Evolutionary conservation across 1,140 invertebrate genomes (phyloP).

Genomic region (Solenopsis invicta): DNA sequence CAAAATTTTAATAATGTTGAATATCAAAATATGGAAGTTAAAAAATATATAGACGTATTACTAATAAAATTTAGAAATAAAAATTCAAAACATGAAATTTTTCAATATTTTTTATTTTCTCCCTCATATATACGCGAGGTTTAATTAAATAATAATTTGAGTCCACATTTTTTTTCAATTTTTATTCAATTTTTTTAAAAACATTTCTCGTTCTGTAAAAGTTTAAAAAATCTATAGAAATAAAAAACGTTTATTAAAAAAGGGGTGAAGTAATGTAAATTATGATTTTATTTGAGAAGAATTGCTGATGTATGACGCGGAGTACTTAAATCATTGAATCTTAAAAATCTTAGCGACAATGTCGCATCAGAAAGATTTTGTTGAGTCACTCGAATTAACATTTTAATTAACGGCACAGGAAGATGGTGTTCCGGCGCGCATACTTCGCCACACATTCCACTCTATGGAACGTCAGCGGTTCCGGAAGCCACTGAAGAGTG

Average conservation of each 20-base stretch:
- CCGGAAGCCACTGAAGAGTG: slow-evolving; percentile 22
- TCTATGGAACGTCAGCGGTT: slow-evolving; percentile 51
- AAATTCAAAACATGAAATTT: background rate
- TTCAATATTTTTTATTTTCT: background rate
- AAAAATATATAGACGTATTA: background rate
- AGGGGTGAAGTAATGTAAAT: background rate
- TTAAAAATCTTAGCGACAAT: background rate
- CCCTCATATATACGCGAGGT: background rate
- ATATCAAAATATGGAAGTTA: background rate
- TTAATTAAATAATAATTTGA: background rate
- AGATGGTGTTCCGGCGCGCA: slow-evolving; percentile 7
- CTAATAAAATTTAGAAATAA: slow-evolving; percentile 1
- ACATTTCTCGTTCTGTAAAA: background rate
- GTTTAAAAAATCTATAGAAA: background rate
- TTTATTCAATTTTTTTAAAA: background rate
- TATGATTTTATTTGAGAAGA: background rate
- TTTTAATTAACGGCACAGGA: slow-evolving; percentile 73
- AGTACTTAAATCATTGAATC: background rate
- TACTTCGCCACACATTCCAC: slow-evolving; percentile 26
- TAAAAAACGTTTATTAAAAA: background rate
- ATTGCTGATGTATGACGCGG: background rate
- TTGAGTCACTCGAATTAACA: slow-evolving; percentile 71
- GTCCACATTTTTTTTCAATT: background rate
- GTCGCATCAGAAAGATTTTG: slow-evolving; percentile 17
- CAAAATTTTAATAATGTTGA: background rate